Evolutionary conservation across 2,113 vertebrate genomes (phyloP).

Genomic region (Aramus guarauna): DNA sequence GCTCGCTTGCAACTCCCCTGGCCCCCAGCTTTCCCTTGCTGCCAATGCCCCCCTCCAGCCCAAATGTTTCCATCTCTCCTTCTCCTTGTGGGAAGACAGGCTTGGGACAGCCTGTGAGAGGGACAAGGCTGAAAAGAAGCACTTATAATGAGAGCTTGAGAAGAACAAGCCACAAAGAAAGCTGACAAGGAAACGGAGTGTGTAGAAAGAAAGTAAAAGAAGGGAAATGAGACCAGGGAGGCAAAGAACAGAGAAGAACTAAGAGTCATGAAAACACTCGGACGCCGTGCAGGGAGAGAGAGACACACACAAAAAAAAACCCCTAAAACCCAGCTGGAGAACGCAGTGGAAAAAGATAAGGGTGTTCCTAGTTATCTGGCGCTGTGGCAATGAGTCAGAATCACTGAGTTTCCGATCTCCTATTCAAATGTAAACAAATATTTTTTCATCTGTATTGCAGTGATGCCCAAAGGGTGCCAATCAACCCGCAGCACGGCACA

Average conservation of each 20-base stretch:
- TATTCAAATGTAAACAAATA: conserved; percentile 47
- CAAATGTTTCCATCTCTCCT: background rate
- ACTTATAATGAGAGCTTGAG: background rate
- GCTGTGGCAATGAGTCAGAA: conserved; percentile 30
- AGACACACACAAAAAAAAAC: background rate
- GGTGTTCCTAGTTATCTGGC: background rate
- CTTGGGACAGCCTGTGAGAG: background rate
- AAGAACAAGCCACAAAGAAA: background rate
- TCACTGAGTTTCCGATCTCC: conserved; percentile 9
- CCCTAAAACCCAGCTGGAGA: conserved; percentile 1
- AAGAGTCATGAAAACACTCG: background rate
- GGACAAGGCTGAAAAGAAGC: background rate
- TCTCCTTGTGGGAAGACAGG: background rate
- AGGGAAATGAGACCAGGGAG: background rate
- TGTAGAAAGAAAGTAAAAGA: background rate
- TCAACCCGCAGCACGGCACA: background rate
- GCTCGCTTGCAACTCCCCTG: background rate
- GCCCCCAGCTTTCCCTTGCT: background rate
- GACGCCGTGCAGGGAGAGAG: background rate
- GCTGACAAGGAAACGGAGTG: background rate
- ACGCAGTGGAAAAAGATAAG: background rate
- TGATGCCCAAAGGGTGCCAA: background rate
- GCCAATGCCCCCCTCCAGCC: background rate
- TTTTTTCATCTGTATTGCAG: conserved; percentile 9
- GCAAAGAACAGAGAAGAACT: background rate